Base-by-base conservation (phyloP, 2,113 vertebrate genomes). In the Vulpes lagopus region DNA sequence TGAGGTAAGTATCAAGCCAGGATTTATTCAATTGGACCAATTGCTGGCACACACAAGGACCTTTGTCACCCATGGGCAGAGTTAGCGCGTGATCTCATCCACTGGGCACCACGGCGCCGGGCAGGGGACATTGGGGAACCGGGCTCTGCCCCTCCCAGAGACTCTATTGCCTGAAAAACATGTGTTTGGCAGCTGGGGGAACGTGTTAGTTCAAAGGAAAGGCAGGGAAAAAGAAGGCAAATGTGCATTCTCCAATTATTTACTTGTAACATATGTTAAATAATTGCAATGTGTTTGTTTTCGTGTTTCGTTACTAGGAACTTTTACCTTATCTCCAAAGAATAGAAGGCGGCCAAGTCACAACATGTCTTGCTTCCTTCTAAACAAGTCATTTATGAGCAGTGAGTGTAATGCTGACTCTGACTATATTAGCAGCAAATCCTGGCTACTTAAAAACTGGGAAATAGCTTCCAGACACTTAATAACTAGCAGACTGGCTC, bases 351-450 rank as follows among this genome's bases (percentile, higher is more conserved):
- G 38, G 96, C 97, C 97, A 96, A 97, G 92, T 96, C 97, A 97
- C 96, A 97, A 67, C 92, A 97, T 67, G 92, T 73, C 93, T 94
- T 94, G 90, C 69, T 59, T 97, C 86, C 94, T 96, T 94, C 94
- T 96, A 94, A 97, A 91, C 95, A 96, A 97, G 94, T 95, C 97
- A 85, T 97, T 97, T 97, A 92, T 71, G 95, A 97, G 97, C 81
- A 89, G 80, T n/a, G 96, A 30, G 57, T 73, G 80, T 91, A 93
- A 95, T 96, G 95, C 97, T 96, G 97, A 95, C 91, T 96, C 96
- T 79, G 80, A 95, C 89, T 89, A 5, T 88, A 87, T 97, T 93
- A 97, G 94, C 95, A 90, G 83, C 94, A 82, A 89, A 87, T 82
- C 67, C 96, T 98, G 97, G 96, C 96, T 98, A 95, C 98, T 96